Conservation (phyloP, 2,113 vertebrate species). For the Chlamydotis undulata region DNA sequence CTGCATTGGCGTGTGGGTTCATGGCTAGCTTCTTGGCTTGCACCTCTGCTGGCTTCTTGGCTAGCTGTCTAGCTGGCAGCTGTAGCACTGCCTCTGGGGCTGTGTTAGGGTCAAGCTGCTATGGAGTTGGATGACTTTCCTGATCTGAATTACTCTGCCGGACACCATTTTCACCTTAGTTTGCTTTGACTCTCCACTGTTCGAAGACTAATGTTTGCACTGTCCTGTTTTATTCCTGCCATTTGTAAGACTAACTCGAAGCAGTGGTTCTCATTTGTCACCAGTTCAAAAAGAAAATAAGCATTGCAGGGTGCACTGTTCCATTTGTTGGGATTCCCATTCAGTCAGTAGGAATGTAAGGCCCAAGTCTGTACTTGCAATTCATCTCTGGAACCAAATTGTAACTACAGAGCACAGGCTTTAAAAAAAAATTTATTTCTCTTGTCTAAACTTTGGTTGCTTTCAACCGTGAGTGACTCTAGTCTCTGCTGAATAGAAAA, state of each 20-base stretch:
- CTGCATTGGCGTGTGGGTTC: not conserved
- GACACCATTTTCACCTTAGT: constrained; percentile 3
- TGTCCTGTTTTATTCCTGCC: not conserved
- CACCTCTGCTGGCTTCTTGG: constrained; percentile 10
- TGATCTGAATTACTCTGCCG: not conserved
- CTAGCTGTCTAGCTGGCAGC: not conserved
- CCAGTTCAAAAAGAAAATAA: not conserved
- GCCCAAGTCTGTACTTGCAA: not conserved
- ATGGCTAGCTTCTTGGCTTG: constrained; percentile 34
- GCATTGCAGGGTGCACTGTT: not conserved
- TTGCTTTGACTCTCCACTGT: not conserved
- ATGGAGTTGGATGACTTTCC: not conserved
- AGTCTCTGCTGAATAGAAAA: not conserved
- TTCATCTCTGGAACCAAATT: not conserved
- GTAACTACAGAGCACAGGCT: not conserved
- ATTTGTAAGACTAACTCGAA: constrained; percentile 15
- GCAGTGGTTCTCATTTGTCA: constrained; percentile 13
- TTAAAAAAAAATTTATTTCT: not conserved
- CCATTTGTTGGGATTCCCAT: not conserved
- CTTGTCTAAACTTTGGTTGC: not conserved
- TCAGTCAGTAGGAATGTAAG: not conserved
- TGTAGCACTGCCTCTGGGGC: not conserved
- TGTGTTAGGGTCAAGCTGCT: not conserved
- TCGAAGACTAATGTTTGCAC: not conserved
- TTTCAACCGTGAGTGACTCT: not conserved